A percentile compares a stretch with the other conserved stretches of the same genome.
Conservation (phyloP, 2,888 invertebrate species). For the Neoaliturus tenellus region DNA sequence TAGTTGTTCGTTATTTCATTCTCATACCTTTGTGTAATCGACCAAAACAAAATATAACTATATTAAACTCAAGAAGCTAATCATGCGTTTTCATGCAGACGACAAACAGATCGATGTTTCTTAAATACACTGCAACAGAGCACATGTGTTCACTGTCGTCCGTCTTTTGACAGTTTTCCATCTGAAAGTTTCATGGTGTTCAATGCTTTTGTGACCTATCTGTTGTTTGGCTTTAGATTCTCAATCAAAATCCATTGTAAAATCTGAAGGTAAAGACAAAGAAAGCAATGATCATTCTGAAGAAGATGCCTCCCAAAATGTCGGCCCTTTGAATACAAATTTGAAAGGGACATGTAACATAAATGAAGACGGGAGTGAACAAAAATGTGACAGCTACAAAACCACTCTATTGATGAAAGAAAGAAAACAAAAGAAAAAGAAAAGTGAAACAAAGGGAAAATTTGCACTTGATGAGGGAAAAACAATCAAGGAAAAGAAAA, state of each 20-base stretch:
- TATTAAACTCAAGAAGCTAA: too few relatives aligned
- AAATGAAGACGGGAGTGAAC: not conserved
- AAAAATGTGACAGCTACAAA: not conserved
- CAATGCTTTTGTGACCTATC: too few relatives aligned
- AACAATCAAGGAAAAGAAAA: not conserved
- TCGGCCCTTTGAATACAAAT: not conserved
- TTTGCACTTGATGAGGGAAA: not conserved
- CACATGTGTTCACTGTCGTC: too few relatives aligned
- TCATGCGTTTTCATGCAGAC: too few relatives aligned
- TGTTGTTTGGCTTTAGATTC: too few relatives aligned
- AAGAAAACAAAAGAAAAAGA: conserved; percentile 18
- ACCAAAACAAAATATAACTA: too few relatives aligned
- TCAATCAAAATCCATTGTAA: not conserved
- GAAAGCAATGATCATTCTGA: not conserved
- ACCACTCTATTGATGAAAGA: not conserved
- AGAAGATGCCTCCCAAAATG: not conserved
- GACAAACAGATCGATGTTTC: too few relatives aligned
- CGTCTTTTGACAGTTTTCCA: too few relatives aligned
- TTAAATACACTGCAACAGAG: too few relatives aligned
- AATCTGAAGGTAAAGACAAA: not conserved
- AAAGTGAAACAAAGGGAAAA: not conserved
- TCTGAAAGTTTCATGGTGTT: too few relatives aligned
- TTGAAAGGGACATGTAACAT: not conserved
- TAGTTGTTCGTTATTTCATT: too few relatives aligned
- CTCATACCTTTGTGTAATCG: too few relatives aligned